phyloP scores from a whole-genome alignment of 2,888 invertebrate species.

The Thereva unica region DNA sequence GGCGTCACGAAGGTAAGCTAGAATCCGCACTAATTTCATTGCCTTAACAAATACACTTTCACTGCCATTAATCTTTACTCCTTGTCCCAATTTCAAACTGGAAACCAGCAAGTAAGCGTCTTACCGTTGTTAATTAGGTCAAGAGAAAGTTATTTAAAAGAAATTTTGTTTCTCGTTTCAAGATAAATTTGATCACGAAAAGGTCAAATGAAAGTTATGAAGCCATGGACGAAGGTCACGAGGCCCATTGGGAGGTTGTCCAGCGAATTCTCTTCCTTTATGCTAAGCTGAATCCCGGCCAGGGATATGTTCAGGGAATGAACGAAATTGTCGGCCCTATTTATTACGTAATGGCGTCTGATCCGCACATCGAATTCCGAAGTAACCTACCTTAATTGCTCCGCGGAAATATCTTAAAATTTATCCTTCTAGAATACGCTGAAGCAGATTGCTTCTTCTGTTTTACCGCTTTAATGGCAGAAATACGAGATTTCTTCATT shows the following conservation, averaged over 20 bases:
- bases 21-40: background rate
- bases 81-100: background rate
- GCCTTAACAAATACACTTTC: background rate
- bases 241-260: conserved; percentile 98
- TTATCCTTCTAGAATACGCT: conserved; percentile 70
- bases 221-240: conserved; percentile 85
- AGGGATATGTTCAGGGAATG: conserved; percentile 97
- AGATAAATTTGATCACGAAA: conserved; percentile 74
- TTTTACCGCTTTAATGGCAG: conserved; percentile 97
- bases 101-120: conserved; percentile 25
- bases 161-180: conserved; percentile 1
- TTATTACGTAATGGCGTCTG: conserved; percentile 94
- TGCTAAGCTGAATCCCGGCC: conserved; percentile 96
- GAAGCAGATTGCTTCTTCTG: conserved; percentile 98
- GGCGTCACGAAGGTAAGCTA: conserved; percentile 84
- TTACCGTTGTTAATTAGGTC: background rate
- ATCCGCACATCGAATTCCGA: conserved; percentile 77
- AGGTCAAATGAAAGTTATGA: conserved; percentile 81
- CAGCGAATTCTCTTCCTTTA: conserved; percentile 96
- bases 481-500: conserved; percentile 96
- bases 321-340: conserved; percentile 99
- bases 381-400: conserved; percentile 59
- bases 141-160: background rate
- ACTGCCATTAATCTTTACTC: background rate
- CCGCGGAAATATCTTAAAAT: background rate